These are phyloP conservation scores for Campoletis raptor DNA, from an alignment of 2,888 invertebrate species.

Conservation along the genomic window DNA sequence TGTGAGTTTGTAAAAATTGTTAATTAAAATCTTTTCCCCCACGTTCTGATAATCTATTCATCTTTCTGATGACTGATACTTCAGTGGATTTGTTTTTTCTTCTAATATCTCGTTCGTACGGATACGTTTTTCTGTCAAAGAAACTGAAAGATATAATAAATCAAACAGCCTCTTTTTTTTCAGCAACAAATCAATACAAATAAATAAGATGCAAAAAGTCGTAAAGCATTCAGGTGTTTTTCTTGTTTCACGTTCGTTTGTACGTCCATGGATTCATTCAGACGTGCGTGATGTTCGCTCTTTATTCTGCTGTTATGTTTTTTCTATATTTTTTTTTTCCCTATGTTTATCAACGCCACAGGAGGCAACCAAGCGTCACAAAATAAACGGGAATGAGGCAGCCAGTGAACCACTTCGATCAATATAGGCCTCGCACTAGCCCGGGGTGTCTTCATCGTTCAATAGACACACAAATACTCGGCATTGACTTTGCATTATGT, in stretches of 20 bases:
- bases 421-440: slow-evolving; percentile 35
- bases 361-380: slow-evolving; percentile 51
- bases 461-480: slow-evolving; percentile 40
- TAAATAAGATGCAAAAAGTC: background rate
- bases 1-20: background rate
- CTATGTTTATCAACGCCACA: slow-evolving; percentile 42
- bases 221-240: background rate
- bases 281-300: slow-evolving; percentile 13
- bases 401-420: slow-evolving; percentile 58
- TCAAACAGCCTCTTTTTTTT: background rate
- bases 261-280: slow-evolving; percentile 11
- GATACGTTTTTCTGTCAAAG: background rate
- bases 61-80: background rate
- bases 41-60: background rate
- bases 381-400: slow-evolving; percentile 36
- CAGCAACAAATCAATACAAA: background rate
- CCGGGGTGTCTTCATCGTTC: slow-evolving; percentile 48
- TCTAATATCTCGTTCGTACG: background rate
- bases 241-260: slow-evolving; percentile 1
- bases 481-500: background rate
- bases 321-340: slow-evolving; percentile 32
- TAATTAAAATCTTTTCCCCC: background rate
- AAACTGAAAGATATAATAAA: background rate
- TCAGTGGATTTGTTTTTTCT: background rate
- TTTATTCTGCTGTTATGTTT: slow-evolving; percentile 8